Evolutionary conservation across 2,888 invertebrate genomes (phyloP).

Genomic region (Drosophila mayaguana): DNA sequence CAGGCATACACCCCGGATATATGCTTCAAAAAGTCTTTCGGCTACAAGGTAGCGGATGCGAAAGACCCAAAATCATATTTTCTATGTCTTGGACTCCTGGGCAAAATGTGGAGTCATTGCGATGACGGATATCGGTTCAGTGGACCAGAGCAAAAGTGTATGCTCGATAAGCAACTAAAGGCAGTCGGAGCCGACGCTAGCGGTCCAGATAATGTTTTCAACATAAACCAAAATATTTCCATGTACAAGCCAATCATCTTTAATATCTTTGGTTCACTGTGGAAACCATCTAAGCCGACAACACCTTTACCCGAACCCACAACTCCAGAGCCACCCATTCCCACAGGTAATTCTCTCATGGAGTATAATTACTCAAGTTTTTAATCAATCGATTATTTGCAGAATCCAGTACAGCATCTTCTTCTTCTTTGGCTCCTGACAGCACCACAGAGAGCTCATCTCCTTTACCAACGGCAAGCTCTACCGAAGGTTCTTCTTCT

Average conservation of each 20-base stretch:
- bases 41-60: conserved; percentile 30
- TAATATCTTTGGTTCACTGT: conserved; percentile 30
- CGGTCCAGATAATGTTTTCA: conserved; percentile 23
- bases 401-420: conserved; percentile 1
- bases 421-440: not conserved
- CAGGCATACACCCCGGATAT: conserved; percentile 31
- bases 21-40: conserved; percentile 35
- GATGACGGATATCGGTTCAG: conserved; percentile 41
- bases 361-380: not conserved
- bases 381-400: not conserved
- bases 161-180: conserved; percentile 5
- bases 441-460: no score
- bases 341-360: not conserved
- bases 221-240: conserved; percentile 41
- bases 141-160: conserved; percentile 32
- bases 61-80: conserved; percentile 35
- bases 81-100: conserved; percentile 45
- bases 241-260: conserved; percentile 44
- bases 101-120: conserved; percentile 33
- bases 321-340: not conserved
- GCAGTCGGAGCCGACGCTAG: not conserved
- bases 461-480: not conserved
- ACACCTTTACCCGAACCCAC: not conserved
- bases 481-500: not conserved
- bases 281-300: not conserved